Evolutionary conservation across 2,113 vertebrate species (phyloP), one percentile per base, ranked within the genome.

Genomic region (Oreochromis niloticus): DNA sequence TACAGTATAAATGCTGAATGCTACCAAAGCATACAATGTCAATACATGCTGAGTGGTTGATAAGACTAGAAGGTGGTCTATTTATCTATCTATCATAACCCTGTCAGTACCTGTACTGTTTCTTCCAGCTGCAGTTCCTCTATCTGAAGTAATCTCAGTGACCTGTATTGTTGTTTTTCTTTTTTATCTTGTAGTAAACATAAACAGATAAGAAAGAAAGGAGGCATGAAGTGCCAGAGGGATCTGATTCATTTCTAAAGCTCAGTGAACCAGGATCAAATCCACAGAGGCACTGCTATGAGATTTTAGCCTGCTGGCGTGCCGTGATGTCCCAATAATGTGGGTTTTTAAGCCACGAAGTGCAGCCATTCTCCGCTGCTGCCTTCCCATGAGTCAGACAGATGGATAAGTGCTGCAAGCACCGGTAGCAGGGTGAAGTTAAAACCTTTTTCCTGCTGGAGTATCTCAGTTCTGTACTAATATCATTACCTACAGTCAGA

Each of bases 231-330:
- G 22, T 4, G 27, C 85, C 14, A 43, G 6, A n/a, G 50, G 78
- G 36, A 48, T 88, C 46, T 84, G 85, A 85, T 79, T 90, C 50
- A 83, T 88, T 84, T 83, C 59, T 85, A 56, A 14, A 86, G 81
- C 34, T 22, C 19, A 4, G 61, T 73, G 66, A 88, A 68, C 61
- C 39, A 82, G 85, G 75, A 87, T 86, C 19, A 84, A 52, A 80
- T 85, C 75, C 73, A 61, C 87, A 71, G 32, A 68, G 43, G 57
- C 85, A 80, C 85, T 87, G 41, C 83, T 56, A 41, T 68, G 39
- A 84, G 83, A 84, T 41, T 86, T 50, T n/a, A 86, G 85, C 66
- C 87, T 48, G 78, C 61, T 12, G 54, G n/a, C 66, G 68, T 81
- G 46, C 41, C 39, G 30, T 19, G 52, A 87, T 48, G 88, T 80